Evolutionary conservation across 35 echinoderm and acorn worm genomes (phyloP), one percentile per base, ranked within the genome.

Genomic region (Patiria miniata): DNA sequence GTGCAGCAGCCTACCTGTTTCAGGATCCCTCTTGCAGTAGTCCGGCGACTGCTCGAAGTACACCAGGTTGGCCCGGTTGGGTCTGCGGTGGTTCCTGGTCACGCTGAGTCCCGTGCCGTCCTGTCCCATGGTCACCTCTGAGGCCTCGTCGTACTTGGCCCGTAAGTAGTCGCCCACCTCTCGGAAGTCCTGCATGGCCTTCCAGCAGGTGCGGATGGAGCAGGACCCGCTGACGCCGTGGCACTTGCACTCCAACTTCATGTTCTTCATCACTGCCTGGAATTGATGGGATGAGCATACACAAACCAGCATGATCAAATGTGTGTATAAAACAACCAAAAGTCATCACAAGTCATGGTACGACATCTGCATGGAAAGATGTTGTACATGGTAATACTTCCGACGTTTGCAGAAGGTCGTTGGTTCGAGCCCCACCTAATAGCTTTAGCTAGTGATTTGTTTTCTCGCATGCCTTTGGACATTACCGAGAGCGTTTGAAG

Each of bases 161-260:
- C 77, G 85, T 26, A 97, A 68, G n/a, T 93, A 89, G 16, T 58
- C 40, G 26, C 94, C 94, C 40, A 97, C 94, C 89, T 91, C 53
- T 7, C 79, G 36, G 56, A 97, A 97, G 18, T 97, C 95, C 56
- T 91, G 79, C 95, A 97, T 97, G 5, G 95, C 91, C 39, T 86
- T 80, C 95, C 95, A 97, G 78, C 95, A 97, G 18, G 95, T 97
- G 8, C 91, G 56, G 28, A 97, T 87, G 2, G 89, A 89, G 23
- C 91, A 94, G 0, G 95, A 82, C 0, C 91, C 95, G 47, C 95
- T 97, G 18, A 97, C 92, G 2, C 95, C 95, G 65, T 97, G 95
- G 56, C 95, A 97, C 60, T 97, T 97, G 58, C 95, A 97, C 40
- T 97, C 91, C 21, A 97, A 40, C 39, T 97, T 97, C 91, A 97